Conservation (phyloP, 1,140 invertebrate species). For the Goniozus legneri region DNA sequence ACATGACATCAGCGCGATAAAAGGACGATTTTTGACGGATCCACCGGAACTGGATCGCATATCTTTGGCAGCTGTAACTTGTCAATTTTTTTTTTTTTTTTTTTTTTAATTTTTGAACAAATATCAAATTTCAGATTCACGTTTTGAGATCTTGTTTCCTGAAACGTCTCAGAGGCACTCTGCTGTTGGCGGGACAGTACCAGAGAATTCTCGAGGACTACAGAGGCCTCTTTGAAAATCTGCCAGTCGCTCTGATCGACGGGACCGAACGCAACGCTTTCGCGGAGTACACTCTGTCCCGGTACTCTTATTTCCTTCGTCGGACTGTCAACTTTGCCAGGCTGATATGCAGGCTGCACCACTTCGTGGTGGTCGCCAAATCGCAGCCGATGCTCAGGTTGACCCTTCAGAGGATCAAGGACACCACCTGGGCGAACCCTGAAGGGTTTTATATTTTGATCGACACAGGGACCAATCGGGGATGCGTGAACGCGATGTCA, state of each 20-base stretch:
- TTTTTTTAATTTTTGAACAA: too few relatives aligned
- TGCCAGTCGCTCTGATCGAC: constrained; percentile 10
- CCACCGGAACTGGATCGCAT: too few relatives aligned
- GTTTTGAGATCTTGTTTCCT: constrained; percentile 1
- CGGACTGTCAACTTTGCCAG: neutral
- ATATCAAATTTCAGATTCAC: neutral
- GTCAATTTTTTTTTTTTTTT: too few relatives aligned
- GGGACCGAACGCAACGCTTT: constrained; percentile 5
- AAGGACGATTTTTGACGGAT: too few relatives aligned
- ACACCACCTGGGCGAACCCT: constrained; percentile 19
- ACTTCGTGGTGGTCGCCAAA: constrained; percentile 13
- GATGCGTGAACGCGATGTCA: constrained; percentile 16
- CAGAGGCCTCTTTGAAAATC: neutral
- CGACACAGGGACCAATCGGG: constrained; percentile 9
- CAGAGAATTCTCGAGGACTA: constrained; percentile 3
- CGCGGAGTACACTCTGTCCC: neutral
- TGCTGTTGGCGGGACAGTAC: constrained; percentile 17
- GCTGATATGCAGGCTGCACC: constrained; percentile 8
- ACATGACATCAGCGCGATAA: too few relatives aligned
- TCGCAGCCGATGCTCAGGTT: constrained; percentile 10
- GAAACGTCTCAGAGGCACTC: neutral
- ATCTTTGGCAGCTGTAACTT: too few relatives aligned
- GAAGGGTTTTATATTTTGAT: constrained; percentile 16
- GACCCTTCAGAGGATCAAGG: constrained; percentile 15
- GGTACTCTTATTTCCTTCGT: constrained; percentile 5